These are phyloP conservation scores for Tychaedon coryphoeus DNA, from an alignment of 2,113 vertebrate species.

Conservation along the genomic window DNA sequence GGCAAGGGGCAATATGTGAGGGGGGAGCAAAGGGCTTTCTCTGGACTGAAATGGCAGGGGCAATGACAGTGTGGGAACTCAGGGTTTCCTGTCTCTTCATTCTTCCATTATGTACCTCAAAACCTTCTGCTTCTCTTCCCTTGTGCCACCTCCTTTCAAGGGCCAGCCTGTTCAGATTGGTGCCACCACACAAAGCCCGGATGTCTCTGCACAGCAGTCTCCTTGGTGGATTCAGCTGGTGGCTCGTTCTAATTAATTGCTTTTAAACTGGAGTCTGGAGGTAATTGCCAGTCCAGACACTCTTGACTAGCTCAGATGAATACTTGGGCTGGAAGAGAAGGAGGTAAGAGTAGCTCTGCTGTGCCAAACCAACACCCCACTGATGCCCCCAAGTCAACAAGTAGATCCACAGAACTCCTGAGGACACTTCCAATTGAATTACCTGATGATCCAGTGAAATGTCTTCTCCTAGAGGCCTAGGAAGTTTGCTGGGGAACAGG, in stretches of 20 bases:
- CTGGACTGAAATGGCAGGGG: not conserved
- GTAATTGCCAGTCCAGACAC: not conserved
- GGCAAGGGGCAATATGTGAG: not conserved
- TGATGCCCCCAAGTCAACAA: not conserved
- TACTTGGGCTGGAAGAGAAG: not conserved
- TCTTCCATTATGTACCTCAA: not conserved
- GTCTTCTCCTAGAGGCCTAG: not conserved
- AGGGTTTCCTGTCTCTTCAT: not conserved
- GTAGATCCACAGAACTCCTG: not conserved
- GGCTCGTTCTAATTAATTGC: not conserved
- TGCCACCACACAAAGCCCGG: constrained; percentile 10
- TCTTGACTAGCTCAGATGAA: constrained; percentile 44
- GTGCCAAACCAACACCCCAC: not conserved
- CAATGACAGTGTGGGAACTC: not conserved
- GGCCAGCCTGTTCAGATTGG: not conserved
- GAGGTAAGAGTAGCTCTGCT: not conserved
- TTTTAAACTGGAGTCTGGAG: not conserved
- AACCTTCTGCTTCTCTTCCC: not conserved
- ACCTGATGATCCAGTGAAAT: not conserved
- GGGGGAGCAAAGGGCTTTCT: not conserved
- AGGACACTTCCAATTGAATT: not conserved
- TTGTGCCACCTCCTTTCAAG: not conserved
- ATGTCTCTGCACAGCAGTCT: not conserved
- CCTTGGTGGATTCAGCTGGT: not conserved
- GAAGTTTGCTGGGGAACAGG: not conserved